These are phyloP conservation scores for Campoletis raptor DNA, from an alignment of 2,888 invertebrate genomes.

Conservation along the genomic window DNA sequence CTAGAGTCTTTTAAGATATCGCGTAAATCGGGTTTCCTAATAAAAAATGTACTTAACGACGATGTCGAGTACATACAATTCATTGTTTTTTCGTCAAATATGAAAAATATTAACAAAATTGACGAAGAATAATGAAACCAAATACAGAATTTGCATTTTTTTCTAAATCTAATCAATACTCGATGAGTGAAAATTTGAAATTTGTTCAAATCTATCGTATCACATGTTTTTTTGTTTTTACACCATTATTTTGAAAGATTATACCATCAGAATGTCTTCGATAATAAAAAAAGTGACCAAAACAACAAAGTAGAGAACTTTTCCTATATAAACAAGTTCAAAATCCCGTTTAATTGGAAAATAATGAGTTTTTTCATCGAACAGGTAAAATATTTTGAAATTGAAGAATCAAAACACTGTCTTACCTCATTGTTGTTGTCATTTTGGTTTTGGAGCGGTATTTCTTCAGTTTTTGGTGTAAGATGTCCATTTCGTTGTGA, in stretches of 20 bases:
- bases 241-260: no score
- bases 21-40: background rate
- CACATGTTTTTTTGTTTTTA: no score
- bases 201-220: no score
- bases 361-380: no score
- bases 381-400: no score
- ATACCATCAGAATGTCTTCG: no score
- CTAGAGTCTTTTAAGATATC: background rate
- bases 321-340: background rate
- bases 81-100: background rate
- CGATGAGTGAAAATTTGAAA: no score
- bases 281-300: no score
- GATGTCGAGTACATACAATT: background rate
- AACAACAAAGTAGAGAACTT: no score
- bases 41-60: background rate
- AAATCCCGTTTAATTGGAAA: background rate
- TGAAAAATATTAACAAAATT: background rate
- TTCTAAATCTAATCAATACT: no score
- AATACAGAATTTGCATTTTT: no score
- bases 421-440: constrained; percentile 86
- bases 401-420: background rate
- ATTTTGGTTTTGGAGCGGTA: constrained; percentile 68
- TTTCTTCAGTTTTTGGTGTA: constrained; percentile 80
- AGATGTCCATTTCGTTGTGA: constrained; percentile 84
- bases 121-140: background rate